These are phyloP conservation scores for Baryphthengus martii DNA, from an alignment of 2,113 vertebrate species.

Conservation along the genomic window DNA sequence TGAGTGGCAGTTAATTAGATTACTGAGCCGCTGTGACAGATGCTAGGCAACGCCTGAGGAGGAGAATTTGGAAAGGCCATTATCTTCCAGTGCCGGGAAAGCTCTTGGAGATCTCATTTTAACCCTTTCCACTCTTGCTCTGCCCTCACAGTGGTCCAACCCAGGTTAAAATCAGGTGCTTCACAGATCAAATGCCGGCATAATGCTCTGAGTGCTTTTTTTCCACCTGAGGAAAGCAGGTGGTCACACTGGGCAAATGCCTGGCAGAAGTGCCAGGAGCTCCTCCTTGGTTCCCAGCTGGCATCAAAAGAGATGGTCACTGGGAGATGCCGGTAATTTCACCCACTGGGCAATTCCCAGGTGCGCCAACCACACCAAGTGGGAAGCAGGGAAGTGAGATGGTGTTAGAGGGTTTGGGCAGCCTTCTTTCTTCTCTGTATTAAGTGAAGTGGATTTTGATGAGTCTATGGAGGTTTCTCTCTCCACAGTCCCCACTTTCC, in stretches of 20 bases:
- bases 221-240: background rate
- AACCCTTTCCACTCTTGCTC: slow-evolving; percentile 11
- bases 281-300: background rate
- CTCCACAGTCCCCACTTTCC: background rate
- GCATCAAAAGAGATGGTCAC: background rate
- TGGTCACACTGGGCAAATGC: background rate
- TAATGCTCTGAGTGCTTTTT: background rate
- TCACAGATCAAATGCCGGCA: background rate
- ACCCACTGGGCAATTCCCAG: background rate
- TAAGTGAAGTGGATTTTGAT: slow-evolving; percentile 41
- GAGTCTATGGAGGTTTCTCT: background rate
- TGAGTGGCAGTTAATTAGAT: slow-evolving; percentile 55
- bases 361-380: background rate
- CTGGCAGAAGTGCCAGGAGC: background rate
- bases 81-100: background rate
- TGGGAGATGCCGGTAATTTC: background rate
- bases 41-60: slow-evolving; percentile 18
- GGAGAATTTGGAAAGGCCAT: slow-evolving; percentile 23
- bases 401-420: slow-evolving; percentile 16
- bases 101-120: background rate
- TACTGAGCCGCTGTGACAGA: slow-evolving; percentile 39
- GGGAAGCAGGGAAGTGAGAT: slow-evolving; percentile 15
- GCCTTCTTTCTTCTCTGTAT: background rate
- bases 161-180: background rate
- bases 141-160: background rate